Base-by-base conservation (phyloP, 2,888 invertebrate genomes). In the Busseola fusca region DNA sequence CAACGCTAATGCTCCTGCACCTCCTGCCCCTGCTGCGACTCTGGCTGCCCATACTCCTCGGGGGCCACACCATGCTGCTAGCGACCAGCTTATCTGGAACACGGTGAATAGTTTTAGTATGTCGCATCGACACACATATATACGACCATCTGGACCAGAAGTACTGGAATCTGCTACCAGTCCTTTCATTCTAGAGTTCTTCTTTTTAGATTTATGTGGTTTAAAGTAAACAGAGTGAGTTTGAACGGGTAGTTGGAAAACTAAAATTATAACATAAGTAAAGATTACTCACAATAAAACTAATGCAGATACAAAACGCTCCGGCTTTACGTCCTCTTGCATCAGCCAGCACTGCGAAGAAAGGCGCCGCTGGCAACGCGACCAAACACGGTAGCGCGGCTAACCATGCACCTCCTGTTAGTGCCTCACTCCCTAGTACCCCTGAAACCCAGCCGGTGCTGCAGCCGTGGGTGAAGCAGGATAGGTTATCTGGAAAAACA, bases 391-490 rank as follows among this genome's bases (percentile, higher is more conserved):
- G 95, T 25, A 95, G 85, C 0, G 95, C 95, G 0, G 95, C 95
- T 9, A 95, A 85, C 95, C 95, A 95, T 0, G 95, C 95, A 40
- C 95, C 95, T 40, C 95, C 95, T 16, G 94, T 88, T 12, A 95
- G 75, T 14, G 95, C 95, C 84, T 94, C 94, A 69, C 83, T 89
- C 16, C 95, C 95, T 72, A 95, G 89, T 77, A 95, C 94, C 0
- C 95, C 95, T 0, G 95, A 94, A 67, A 95, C 95, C 95, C 95
- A 95, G 34, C 95, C 95, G 0, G 94, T 95, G 72, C 94, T 95
- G 87, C 95, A 95, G 78, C 95, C 95, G 83, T 95, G 95, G 0
- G 95, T 93, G 86, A 95, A 95, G 79, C 95, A 95, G n/a, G 95
- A 94, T 0, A 95, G 86, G 74, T 95, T 95, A 86, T 92, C 95